These are phyloP conservation scores for Aramus guarauna DNA, from an alignment of 2,113 vertebrate species.

Conservation along the genomic window DNA sequence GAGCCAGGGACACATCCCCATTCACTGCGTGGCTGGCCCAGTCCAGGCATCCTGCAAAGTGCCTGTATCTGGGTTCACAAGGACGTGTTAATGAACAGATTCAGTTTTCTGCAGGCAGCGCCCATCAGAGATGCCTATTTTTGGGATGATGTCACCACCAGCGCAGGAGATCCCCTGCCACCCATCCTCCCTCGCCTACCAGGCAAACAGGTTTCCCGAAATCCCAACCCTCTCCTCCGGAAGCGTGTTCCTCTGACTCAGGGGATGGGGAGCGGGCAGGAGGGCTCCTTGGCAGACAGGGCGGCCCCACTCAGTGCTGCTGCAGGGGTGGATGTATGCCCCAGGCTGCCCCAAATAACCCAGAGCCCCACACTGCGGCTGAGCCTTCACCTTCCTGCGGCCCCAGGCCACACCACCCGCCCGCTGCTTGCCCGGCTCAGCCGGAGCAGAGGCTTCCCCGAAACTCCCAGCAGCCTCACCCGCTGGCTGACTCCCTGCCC, in stretches of 20 bases:
- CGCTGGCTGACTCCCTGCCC: background rate
- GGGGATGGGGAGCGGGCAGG: background rate
- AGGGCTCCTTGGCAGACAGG: background rate
- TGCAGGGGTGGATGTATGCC: background rate
- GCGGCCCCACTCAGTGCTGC: background rate
- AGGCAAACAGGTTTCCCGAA: slow-evolving; percentile 44
- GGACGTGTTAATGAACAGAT: background rate
- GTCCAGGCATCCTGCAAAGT: background rate
- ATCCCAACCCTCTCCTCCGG: background rate
- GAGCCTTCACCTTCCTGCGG: background rate
- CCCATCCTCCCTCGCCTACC: background rate
- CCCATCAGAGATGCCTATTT: background rate
- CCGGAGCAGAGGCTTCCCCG: background rate
- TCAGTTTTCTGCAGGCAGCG: background rate
- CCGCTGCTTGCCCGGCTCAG: background rate
- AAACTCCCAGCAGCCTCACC: background rate
- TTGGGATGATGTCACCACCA: background rate
- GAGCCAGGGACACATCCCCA: background rate
- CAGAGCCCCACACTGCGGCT: background rate
- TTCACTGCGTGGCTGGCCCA: background rate
- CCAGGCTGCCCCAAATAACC: background rate
- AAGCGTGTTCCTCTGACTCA: slow-evolving; percentile 8
- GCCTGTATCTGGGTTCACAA: background rate
- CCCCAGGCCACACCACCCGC: background rate
- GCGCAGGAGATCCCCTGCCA: slow-evolving; percentile 9